phyloP scores from a whole-genome alignment of 2,797 vertebrate species.

The Petrocephalus sullivani region DNA sequence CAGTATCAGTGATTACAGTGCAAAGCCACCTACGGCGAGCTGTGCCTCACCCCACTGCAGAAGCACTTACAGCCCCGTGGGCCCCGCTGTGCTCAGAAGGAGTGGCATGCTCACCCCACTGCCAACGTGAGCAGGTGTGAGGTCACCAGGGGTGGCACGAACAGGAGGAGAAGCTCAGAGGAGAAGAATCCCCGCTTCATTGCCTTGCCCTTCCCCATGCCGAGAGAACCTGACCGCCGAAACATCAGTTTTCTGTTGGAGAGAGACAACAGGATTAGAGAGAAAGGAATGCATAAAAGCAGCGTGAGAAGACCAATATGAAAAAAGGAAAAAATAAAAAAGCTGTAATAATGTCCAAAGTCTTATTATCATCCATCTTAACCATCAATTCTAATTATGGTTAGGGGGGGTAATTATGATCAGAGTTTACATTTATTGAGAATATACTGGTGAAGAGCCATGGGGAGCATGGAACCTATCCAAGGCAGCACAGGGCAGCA shows the following conservation, averaged over 20 bases:
- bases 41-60: neutral
- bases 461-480: neutral
- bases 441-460: neutral
- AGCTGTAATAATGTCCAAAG: neutral
- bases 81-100: neutral
- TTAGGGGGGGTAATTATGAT: neutral
- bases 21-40: neutral
- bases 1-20: neutral
- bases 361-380: neutral
- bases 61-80: neutral
- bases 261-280: neutral
- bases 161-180: constrained; percentile 60
- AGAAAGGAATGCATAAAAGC: neutral
- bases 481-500: neutral
- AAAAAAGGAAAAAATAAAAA: neutral
- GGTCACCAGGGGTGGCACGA: constrained; percentile 61
- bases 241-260: constrained; percentile 61
- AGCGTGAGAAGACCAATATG: neutral
- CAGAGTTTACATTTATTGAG: neutral
- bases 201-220: constrained; percentile 60
- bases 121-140: constrained; percentile 68
- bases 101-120: constrained; percentile 53
- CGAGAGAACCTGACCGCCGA: constrained; percentile 58
- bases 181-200: constrained; percentile 68
- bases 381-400: neutral